phyloP scores from a whole-genome alignment of 92 coral and sea anemone genomes.

The Desmophyllum pertusum region DNA sequence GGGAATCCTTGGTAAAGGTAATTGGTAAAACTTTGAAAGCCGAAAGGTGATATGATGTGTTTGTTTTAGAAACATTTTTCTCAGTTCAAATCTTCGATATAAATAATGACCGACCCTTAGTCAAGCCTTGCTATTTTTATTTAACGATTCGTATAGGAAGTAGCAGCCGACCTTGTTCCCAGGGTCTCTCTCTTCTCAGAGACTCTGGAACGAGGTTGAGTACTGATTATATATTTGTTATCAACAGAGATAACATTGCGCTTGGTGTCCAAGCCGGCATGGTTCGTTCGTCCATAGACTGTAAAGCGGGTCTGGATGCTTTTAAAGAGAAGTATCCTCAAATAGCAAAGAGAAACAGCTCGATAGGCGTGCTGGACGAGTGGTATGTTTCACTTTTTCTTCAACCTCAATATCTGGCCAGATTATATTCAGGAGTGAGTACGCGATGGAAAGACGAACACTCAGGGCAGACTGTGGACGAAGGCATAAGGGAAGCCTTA shows the following conservation, averaged over 20 bases:
- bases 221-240: background rate
- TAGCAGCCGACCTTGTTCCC: background rate
- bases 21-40: no score
- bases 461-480: slow-evolving; percentile 44
- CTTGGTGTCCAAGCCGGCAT: slow-evolving; percentile 88
- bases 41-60: no score
- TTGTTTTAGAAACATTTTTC: no score
- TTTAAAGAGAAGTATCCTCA: slow-evolving; percentile 59
- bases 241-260: slow-evolving; percentile 74
- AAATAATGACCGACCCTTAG: no score
- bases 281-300: slow-evolving; percentile 88
- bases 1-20: no score
- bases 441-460: slow-evolving; percentile 60
- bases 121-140: no score
- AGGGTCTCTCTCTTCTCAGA: background rate
- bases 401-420: slow-evolving; percentile 39
- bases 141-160: no score
- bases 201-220: background rate
- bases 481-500: slow-evolving; percentile 69
- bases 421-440: slow-evolving; percentile 56
- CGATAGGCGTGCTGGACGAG: slow-evolving; percentile 68
- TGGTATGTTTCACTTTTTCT: slow-evolving; percentile 65
- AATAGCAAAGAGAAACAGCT: slow-evolving; percentile 49
- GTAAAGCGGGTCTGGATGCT: slow-evolving; percentile 87
- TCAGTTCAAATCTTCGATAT: no score